phyloP scores from a whole-genome alignment of 30 jellyfish, hydroid and myxozoan species.

The Catostylus mosaicus region DNA sequence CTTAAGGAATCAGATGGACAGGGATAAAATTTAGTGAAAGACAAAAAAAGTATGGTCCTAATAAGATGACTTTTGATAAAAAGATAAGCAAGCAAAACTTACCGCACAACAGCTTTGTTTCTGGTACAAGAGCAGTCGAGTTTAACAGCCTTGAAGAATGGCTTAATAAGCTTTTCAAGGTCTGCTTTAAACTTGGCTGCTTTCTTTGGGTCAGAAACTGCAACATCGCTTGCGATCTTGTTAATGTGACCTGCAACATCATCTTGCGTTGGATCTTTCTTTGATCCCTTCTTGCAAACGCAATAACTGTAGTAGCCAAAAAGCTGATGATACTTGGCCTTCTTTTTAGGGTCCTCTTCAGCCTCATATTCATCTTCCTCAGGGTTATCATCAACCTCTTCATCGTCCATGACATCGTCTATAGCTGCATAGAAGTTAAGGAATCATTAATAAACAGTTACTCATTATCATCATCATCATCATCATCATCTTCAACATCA shows the following conservation, averaged over 20 bases:
- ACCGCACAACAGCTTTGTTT: constrained; percentile 9
- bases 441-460: background rate
- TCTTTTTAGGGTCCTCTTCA: constrained; percentile 4
- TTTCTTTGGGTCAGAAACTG: constrained; percentile 1
- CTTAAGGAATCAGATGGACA: no score
- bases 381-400: background rate
- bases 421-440: background rate
- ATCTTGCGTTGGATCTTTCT: background rate
- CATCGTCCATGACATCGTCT: constrained; percentile 4
- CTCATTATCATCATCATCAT: background rate
- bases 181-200: background rate
- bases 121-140: background rate
- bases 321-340: background rate
- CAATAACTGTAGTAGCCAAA: background rate
- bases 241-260: background rate
- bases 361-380: background rate
- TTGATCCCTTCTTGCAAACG: background rate
- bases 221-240: background rate
- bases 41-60: no score
- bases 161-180: background rate
- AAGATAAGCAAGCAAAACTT: background rate
- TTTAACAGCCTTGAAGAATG: background rate
- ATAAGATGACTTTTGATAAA: no score
- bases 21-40: no score
- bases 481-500: no score